Evolutionary conservation across 2,113 vertebrate genomes (phyloP), one percentile per base, ranked within the genome.

Genomic region (Neodontobutis hainanensis): DNA sequence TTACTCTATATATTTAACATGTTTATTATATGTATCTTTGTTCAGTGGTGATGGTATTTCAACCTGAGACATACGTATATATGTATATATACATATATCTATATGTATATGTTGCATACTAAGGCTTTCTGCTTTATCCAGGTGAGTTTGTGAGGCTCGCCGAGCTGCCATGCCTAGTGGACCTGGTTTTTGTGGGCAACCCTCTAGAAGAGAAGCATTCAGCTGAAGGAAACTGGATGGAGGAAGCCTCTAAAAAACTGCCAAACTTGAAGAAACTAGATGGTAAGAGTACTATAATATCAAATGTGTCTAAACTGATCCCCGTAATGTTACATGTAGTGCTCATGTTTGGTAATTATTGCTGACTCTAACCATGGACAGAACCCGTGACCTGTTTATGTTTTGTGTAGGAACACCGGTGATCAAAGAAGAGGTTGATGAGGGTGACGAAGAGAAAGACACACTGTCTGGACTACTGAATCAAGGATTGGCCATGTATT

Each of bases 161-260:
- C 56, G 95, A 97, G 14, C 83, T 99, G 67, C 94, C 95, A 0
- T 89, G 90, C 51, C 86, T 99, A 9, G 93, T 85, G 50, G 97
- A 99, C 71, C 92, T 99, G 85, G 95, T 98, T 70, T 99, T 99
- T 89, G 95, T 97, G 15, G 96, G 95, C 47, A 99, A 99, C 76
- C 97, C 97, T 3, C 86, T 99, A 34, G 95, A 99, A 78, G 95
- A 99, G 82, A 99, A 97, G 56, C 90, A 94, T 2, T 87, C 95
- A 0, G 19, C 92, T 4, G 96, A 98, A 11, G 94, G 89, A 10
- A 95, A 43, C 9, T 99, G 97, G 97, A 91, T 95, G 77, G 95
- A 96, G 3, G 97, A 99, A 84, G 97, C 95, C 56, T 92, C 91
- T 42, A 98, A 93, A 86, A 92, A 94, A 65, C 93, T 99, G 4